phyloP scores from a whole-genome alignment of 2,888 invertebrate genomes.

The Pterobdella sp. region DNA sequence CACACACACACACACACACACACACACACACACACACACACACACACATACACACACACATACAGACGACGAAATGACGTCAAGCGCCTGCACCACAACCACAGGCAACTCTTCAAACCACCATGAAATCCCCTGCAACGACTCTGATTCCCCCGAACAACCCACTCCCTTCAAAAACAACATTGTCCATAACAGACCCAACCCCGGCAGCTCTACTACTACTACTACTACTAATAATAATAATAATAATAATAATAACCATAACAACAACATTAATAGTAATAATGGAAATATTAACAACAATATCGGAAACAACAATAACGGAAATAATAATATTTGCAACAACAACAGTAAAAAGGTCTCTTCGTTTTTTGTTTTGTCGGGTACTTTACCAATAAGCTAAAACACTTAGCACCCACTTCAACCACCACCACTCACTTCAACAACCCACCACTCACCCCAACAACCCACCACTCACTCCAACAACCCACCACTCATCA shows the following conservation, averaged over 20 bases:
- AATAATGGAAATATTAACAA: too few relatives aligned
- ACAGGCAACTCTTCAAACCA: background rate
- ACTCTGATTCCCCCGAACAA: conserved; percentile 7
- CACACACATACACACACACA: conserved; percentile 4
- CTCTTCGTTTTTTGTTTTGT: too few relatives aligned
- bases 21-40: conserved; percentile 12
- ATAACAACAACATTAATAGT: conserved; percentile 4
- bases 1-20: conserved; percentile 14
- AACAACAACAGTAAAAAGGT: conserved; percentile 1
- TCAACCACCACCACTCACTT: too few relatives aligned
- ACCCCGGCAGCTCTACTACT: too few relatives aligned
- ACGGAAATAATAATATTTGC: background rate
- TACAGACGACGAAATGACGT: background rate
- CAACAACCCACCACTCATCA: too few relatives aligned
- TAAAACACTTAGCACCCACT: too few relatives aligned
- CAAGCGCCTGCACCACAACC: background rate
- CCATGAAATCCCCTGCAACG: background rate
- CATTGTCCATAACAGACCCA: too few relatives aligned
- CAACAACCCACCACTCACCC: too few relatives aligned
- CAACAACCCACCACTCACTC: too few relatives aligned
- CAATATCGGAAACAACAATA: background rate
- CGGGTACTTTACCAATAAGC: too few relatives aligned
- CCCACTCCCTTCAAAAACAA: too few relatives aligned
- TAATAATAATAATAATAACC: background rate
- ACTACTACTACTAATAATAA: too few relatives aligned